These are phyloP conservation scores for Halictus ligatus DNA, from an alignment of 2,888 invertebrate genomes.

Conservation along the genomic window DNA sequence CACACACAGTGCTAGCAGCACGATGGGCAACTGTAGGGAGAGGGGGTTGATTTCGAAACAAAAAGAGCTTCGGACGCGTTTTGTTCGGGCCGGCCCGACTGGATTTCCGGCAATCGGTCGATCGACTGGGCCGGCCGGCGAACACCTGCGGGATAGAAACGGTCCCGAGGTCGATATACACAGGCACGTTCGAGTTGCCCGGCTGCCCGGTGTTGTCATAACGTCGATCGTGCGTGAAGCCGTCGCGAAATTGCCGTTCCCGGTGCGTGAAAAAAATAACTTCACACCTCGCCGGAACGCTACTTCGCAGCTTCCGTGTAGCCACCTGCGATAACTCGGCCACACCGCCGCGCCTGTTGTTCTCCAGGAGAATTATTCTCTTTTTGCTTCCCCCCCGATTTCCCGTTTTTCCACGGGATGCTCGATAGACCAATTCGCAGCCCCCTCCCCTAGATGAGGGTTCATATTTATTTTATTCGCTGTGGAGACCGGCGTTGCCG, in stretches of 20 bases:
- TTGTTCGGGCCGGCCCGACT: conserved; percentile 18
- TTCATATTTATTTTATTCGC: neutral
- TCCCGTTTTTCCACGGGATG: neutral
- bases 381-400: neutral
- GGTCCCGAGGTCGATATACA: conserved; percentile 9
- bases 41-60: conserved; percentile 3
- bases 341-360: conserved; percentile 14
- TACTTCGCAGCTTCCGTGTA: conserved; percentile 11
- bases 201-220: conserved; percentile 49
- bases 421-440: neutral
- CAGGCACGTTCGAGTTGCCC: conserved; percentile 33
- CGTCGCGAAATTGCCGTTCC: conserved; percentile 29
- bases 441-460: too few relatives aligned
- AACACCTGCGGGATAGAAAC: conserved; percentile 57
- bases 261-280: conserved; percentile 30
- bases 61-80: conserved; percentile 16
- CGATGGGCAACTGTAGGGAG: neutral
- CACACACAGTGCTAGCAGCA: neutral
- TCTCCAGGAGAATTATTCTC: conserved; percentile 16
- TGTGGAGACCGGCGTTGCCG: too few relatives aligned
- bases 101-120: conserved; percentile 45
- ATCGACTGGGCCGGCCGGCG: neutral
- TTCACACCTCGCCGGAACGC: conserved; percentile 24
- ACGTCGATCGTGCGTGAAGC: conserved; percentile 40
- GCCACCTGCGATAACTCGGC: conserved; percentile 38